A percentile compares a stretch with the other conserved stretches of the same genome.
phyloP scores from a whole-genome alignment of 2,888 invertebrate species.

The Cryptophagus acutangulus region DNA sequence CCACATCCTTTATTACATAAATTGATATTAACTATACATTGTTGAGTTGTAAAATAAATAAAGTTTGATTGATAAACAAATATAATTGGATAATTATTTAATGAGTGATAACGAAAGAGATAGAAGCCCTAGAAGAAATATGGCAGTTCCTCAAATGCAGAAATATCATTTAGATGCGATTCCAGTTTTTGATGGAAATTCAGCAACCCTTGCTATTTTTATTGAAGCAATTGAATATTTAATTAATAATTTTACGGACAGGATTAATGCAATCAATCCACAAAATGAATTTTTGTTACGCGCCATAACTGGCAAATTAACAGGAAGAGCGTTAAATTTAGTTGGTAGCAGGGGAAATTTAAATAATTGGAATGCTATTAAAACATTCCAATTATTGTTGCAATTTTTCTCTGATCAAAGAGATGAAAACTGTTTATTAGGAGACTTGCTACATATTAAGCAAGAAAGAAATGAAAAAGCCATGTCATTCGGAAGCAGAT shows the following conservation, averaged over 20 bases:
- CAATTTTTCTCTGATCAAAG: conserved; percentile 4
- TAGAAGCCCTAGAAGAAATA: no score
- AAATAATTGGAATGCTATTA: conserved; percentile 2
- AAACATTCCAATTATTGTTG: conserved; percentile 3
- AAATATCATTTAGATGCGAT: not conserved
- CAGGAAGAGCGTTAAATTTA: not conserved
- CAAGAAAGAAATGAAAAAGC: conserved; percentile 7
- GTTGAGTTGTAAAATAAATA: no score
- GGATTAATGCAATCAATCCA: not conserved
- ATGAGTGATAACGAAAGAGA: no score
- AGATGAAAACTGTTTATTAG: conserved; percentile 6
- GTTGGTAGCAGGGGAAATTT: conserved; percentile 2
- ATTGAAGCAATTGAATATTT: conserved; percentile 2
- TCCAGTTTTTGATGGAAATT: not conserved
- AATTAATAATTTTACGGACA: conserved; percentile 2
- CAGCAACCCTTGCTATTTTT: conserved; percentile 4
- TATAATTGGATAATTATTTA: no score
- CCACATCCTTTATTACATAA: no score
- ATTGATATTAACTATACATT: no score
- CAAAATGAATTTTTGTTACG: conserved; percentile 5
- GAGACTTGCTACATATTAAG: conserved; percentile 2
- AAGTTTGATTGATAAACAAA: no score
- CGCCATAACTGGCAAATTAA: not conserved
- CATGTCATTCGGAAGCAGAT: not conserved
- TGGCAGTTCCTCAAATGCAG: no score